Conservation (phyloP, 1,140 invertebrate species). For the Dysdera silvatica region DNA sequence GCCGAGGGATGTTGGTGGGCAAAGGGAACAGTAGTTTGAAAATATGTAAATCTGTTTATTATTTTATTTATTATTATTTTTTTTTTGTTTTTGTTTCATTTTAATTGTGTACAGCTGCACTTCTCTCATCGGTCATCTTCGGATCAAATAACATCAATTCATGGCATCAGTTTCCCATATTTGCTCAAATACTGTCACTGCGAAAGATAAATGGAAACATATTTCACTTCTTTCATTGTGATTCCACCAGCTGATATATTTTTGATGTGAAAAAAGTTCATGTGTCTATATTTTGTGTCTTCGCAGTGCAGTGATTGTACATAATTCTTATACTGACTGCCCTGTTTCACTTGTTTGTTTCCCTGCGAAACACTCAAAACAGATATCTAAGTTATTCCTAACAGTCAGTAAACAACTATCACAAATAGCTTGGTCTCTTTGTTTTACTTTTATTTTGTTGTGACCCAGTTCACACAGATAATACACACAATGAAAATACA, state of each 20-base stretch:
- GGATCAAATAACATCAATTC: constrained; percentile 21
- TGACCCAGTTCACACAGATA: no score
- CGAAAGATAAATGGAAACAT: constrained; percentile 36
- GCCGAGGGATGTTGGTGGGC: constrained; percentile 13
- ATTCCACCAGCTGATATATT: constrained; percentile 36
- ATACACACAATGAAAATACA: no score
- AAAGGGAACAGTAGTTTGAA: constrained; percentile 14
- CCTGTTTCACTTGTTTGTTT: constrained; percentile 23
- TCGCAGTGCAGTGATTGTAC: constrained; percentile 36
- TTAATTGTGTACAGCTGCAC: constrained; percentile 28
- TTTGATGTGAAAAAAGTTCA: constrained; percentile 39
- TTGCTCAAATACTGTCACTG: constrained; percentile 36
- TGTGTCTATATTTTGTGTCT: constrained; percentile 36
- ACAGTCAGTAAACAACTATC: constrained; percentile 31
- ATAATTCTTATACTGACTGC: constrained; percentile 30
- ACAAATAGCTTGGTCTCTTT: constrained; percentile 16
- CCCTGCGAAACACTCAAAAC: constrained; percentile 34
- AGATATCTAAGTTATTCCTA: constrained; percentile 40
- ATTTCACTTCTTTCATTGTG: constrained; percentile 39
- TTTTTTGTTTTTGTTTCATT: constrained; percentile 25
- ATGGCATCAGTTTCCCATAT: constrained; percentile 34
- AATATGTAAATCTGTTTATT: constrained; percentile 14
- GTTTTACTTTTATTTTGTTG: no score
- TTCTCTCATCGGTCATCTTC: constrained; percentile 12
- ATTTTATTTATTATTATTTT: no score